Evolutionary conservation across 23 tunicate genomes (phyloP), one percentile per base, ranked within the genome.

Genomic region (Clavelina lepadiformis): DNA sequence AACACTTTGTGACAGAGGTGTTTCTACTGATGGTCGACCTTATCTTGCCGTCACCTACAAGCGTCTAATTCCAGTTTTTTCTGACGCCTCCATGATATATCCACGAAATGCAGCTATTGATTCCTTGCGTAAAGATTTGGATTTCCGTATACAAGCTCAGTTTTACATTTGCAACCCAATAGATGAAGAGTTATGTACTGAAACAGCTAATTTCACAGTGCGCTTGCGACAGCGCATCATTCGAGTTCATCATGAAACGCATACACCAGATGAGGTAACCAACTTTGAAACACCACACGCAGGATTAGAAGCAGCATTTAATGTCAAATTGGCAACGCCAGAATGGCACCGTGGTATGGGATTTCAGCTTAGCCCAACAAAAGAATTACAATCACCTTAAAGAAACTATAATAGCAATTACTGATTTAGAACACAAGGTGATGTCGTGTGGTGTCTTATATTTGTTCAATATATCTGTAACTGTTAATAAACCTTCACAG

Each of bases 81-180:
- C 76, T 0, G 5, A 28, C 26, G 21, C 46, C 13, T 22, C 11
- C 35, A 46, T 28, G 2, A 52, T 49, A 31, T 35, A 31, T 23
- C 84, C 84, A 1, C 15, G 31, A 8, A 28, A 56, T 7, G 33
- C 58, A 33, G 32, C 23, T 5, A 26, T 68, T 1, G 93, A 84
- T 20, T 51, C 75, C 3, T 35, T 56, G 18, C 64, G 95, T 18
- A 71, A 66, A 31, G 60, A 80, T 46, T 54, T 77, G 5, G 85
- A 86, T 35, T 86, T 86, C 65, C 80, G 95, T 13, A 57, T 86
- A 23, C 95, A 86, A 65, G 67, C 80, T 0, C 95, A 86, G 65
- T 86, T 86, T 65, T 65, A 61, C 50, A 50, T 71, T 33, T 69
- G 95, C 79, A 38, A 55, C 0, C 49, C 58, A 25, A 28, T 38